Conservation (phyloP, 2,797 vertebrate species). For the Sorex maritimensis region DNA sequence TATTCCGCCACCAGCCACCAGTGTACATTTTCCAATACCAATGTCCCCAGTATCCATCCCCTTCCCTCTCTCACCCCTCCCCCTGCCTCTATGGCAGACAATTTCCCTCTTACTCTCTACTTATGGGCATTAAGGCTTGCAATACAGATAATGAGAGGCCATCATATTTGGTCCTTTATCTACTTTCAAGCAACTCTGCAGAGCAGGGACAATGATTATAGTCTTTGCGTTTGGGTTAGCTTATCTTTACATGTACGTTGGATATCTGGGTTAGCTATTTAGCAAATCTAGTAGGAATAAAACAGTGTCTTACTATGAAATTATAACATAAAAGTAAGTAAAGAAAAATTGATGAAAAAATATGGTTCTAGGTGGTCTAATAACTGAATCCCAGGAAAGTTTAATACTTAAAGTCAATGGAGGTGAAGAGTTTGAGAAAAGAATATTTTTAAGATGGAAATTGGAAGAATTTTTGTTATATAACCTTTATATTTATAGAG, state of each 20-base stretch:
- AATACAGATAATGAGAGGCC: too few species aligned
- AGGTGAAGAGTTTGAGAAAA: background rate
- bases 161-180: too few species aligned
- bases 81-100: too few species aligned
- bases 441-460: background rate
- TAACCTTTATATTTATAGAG: background rate
- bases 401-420: background rate
- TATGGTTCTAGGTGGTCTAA: background rate
- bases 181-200: background rate
- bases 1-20: too few species aligned
- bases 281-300: conserved; percentile 14
- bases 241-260: background rate
- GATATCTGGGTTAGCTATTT: background rate
- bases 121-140: too few species aligned
- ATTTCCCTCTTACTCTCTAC: too few species aligned
- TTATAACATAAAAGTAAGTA: background rate
- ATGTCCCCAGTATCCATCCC: too few species aligned
- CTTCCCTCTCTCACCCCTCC: too few species aligned
- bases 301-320: background rate
- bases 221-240: background rate
- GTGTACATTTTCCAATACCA: too few species aligned
- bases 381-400: background rate
- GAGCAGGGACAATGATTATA: background rate
- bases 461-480: background rate
- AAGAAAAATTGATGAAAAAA: conserved; percentile 13